Evolutionary conservation across 1,140 invertebrate genomes (phyloP).

Genomic region (Lucilia cuprina): DNA sequence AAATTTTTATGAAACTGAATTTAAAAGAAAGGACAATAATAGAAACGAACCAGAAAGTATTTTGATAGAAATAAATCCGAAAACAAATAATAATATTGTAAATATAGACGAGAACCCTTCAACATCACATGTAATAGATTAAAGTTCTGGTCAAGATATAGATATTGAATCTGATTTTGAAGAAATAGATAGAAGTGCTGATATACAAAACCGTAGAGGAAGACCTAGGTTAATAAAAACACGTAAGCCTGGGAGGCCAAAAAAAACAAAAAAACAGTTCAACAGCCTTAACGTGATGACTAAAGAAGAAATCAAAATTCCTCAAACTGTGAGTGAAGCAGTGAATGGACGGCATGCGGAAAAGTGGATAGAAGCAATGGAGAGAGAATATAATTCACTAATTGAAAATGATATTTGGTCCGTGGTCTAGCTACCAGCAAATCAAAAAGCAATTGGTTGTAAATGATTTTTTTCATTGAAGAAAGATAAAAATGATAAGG

Average conservation of each 20-base stretch:
- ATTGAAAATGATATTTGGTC: conserved; percentile 12
- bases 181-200: neutral
- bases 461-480: conserved; percentile 34
- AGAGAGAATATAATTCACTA: conserved; percentile 9
- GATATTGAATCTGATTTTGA: neutral
- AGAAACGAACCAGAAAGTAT: neutral
- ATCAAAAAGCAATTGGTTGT: conserved; percentile 1
- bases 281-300: conserved; percentile 32
- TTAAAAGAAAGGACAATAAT: conserved; percentile 9
- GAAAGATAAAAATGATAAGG: conserved; percentile 47
- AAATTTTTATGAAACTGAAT: conserved; percentile 21
- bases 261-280: conserved; percentile 16
- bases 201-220: neutral
- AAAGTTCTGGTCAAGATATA: neutral
- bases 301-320: neutral
- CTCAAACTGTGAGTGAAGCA: neutral
- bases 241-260: neutral
- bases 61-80: neutral
- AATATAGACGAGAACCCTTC: neutral
- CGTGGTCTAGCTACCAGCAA: neutral
- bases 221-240: neutral
- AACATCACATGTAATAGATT: neutral
- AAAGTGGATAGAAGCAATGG: conserved; percentile 26
- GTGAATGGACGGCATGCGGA: neutral
- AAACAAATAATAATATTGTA: neutral